These are phyloP conservation scores for Oppia nitens DNA, from an alignment of 1,140 invertebrate genomes.

Conservation along the genomic window DNA sequence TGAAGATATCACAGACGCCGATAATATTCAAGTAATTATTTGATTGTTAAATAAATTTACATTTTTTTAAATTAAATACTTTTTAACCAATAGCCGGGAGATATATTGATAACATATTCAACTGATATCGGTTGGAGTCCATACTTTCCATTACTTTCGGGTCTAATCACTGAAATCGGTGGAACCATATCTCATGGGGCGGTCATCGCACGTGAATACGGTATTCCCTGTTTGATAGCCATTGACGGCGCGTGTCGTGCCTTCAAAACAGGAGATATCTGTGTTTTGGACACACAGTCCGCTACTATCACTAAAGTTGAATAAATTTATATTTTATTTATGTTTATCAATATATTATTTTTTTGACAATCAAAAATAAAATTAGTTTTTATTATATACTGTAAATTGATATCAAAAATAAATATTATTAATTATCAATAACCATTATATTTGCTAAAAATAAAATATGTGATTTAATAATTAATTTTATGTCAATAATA, in stretches of 20 bases:
- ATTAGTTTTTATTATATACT: no score
- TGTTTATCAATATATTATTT: no score
- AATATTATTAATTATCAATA: no score
- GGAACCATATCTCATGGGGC: conserved; percentile 71
- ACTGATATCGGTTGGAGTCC: conserved; percentile 76
- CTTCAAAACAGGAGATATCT: conserved; percentile 46
- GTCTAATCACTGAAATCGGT: conserved; percentile 65
- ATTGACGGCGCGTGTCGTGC: conserved; percentile 44
- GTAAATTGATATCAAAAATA: no score
- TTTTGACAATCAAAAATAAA: no score
- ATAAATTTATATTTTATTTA: no score
- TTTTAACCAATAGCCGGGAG: conserved; percentile 35
- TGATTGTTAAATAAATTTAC: not conserved
- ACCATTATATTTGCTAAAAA: no score
- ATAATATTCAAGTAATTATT: conserved; percentile 26
- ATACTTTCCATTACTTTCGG: conserved; percentile 60
- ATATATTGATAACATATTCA: conserved; percentile 55
- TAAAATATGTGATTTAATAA: no score
- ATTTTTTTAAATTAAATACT: conserved; percentile 22
- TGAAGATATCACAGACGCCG: conserved; percentile 27
- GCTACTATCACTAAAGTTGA: no score
- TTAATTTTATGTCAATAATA: no score
- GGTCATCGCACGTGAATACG: conserved; percentile 71
- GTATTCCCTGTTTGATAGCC: conserved; percentile 61
- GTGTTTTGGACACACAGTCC: no score